A percentile compares a stretch with the other conserved stretches of the same genome.
Evolutionary conservation across 2,113 vertebrate genomes (phyloP).

Genomic region (Plectropomus leopardus): DNA sequence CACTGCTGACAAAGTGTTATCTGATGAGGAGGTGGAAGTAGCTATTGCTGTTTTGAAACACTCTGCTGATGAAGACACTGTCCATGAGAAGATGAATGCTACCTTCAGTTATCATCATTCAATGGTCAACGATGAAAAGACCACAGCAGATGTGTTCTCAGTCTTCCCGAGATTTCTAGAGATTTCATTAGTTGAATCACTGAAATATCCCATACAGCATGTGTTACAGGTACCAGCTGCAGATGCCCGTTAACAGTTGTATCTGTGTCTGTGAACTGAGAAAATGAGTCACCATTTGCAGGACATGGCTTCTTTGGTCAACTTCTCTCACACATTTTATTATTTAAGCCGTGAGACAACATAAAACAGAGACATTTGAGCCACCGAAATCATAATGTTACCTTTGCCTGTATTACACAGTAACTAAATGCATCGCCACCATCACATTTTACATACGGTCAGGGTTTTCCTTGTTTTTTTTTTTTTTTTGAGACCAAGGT

Average conservation of each 20-base stretch:
- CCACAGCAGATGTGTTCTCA: conserved; percentile 15
- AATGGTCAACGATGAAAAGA: conserved; percentile 24
- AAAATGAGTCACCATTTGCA: too few species aligned
- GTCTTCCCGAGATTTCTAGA: conserved; percentile 22
- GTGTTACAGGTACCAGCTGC: too few species aligned
- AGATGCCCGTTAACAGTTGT: too few species aligned
- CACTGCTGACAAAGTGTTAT: not conserved
- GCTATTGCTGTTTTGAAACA: conserved; percentile 32
- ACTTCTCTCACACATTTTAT: too few species aligned
- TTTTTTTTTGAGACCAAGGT: too few species aligned
- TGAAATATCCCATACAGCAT: conserved; percentile 1
- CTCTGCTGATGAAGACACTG: conserved; percentile 33
- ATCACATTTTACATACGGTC: too few species aligned
- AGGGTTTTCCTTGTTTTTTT: too few species aligned
- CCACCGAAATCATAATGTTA: not conserved
- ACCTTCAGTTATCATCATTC: conserved; percentile 11
- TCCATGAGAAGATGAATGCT: conserved; percentile 30
- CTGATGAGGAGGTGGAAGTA: conserved; percentile 28
- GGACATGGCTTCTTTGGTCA: too few species aligned
- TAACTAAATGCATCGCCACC: too few species aligned
- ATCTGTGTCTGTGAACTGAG: too few species aligned
- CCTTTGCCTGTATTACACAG: too few species aligned
- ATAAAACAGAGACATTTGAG: not conserved
- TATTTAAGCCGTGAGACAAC: too few species aligned
- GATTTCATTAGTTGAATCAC: conserved; percentile 5